A percentile compares a stretch with the other conserved stretches of the same genome.
Conservation (phyloP, 2,113 vertebrate genomes). For the Numenius arquata region DNA sequence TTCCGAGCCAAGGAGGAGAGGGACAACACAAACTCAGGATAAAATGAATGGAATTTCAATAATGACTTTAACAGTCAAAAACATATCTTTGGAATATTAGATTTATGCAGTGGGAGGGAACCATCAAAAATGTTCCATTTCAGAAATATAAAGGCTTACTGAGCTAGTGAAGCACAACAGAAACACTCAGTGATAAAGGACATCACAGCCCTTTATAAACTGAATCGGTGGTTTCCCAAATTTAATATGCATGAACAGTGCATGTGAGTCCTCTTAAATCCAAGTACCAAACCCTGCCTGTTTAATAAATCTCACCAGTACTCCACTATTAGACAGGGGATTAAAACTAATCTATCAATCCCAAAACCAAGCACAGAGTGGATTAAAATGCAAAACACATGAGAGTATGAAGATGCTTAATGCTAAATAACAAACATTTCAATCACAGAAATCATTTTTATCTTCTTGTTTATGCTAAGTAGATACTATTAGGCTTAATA, state of each 20-base stretch:
- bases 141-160: conserved; percentile 57
- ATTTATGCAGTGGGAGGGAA: conserved; percentile 48
- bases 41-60: conserved; percentile 23
- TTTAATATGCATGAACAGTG: conserved; percentile 78
- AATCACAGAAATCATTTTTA: conserved; percentile 83
- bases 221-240: conserved; percentile 69
- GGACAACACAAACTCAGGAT: not conserved
- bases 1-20: not conserved
- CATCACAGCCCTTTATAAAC: conserved; percentile 69
- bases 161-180: conserved; percentile 57
- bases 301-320: conserved; percentile 82
- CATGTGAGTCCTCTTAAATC: conserved; percentile 79
- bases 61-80: conserved; percentile 7
- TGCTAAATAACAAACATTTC: conserved; percentile 85
- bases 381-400: conserved; percentile 82
- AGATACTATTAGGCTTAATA: conserved; percentile 81
- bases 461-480: conserved; percentile 85
- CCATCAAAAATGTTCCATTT: conserved; percentile 34
- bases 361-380: conserved; percentile 81
- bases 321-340: conserved; percentile 83
- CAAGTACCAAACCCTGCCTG: conserved; percentile 78
- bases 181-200: conserved; percentile 70
- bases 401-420: conserved; percentile 78
- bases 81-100: conserved; percentile 20
- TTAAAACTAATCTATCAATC: conserved; percentile 86